Evolutionary conservation across 1,140 invertebrate genomes (phyloP).

Genomic region (Zaprionus kolodkinae): DNA sequence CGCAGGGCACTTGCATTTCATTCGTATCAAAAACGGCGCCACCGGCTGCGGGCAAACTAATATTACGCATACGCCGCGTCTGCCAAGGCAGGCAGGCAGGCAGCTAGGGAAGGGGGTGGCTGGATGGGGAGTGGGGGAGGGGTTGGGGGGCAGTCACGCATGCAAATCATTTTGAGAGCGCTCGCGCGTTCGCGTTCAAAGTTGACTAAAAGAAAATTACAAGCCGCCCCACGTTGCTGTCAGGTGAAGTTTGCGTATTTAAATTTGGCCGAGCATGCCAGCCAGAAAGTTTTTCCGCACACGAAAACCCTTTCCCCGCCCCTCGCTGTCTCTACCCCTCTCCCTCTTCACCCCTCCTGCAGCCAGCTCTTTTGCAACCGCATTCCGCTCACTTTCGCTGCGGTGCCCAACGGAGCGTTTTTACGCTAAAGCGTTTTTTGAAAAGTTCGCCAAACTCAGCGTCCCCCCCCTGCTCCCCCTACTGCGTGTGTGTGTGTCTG

Average conservation of each 20-base stretch:
- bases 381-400: constrained; percentile 40
- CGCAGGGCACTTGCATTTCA: constrained; percentile 42
- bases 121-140: too few relatives aligned
- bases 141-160: constrained; percentile 17
- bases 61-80: constrained; percentile 69
- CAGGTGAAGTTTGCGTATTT: constrained; percentile 45
- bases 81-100: constrained; percentile 1
- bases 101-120: too few relatives aligned
- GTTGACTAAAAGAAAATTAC: constrained; percentile 78
- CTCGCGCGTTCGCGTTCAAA: constrained; percentile 49
- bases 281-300: constrained; percentile 28
- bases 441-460: constrained; percentile 73
- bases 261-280: constrained; percentile 40
- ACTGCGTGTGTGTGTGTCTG: constrained; percentile 25
- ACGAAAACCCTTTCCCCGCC: too few relatives aligned
- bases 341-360: not conserved
- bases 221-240: constrained; percentile 26
- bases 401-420: constrained; percentile 58
- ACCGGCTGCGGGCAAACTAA: constrained; percentile 53
- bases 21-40: constrained; percentile 19
- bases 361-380: constrained; percentile 19
- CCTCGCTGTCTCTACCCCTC: not conserved
- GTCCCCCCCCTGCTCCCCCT: not conserved
- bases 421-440: constrained; percentile 76
- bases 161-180: constrained; percentile 69